Conservation (phyloP, 2,797 vertebrate genomes). For the Neostethus bicornis region DNA sequence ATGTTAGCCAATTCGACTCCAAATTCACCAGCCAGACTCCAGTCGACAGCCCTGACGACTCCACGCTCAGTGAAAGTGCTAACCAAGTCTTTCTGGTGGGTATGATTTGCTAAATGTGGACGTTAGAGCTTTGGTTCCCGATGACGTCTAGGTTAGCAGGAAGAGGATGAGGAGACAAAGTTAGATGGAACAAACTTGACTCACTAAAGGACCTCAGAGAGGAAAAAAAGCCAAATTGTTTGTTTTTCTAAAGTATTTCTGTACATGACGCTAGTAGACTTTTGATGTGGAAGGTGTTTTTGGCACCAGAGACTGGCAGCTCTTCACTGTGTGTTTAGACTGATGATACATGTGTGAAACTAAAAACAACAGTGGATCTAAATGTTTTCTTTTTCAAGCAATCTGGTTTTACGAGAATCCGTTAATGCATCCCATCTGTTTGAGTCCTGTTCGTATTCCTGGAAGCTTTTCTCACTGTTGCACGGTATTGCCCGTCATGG, state of each 20-base stretch:
- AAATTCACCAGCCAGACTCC: constrained; percentile 98
- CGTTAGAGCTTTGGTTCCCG: neutral
- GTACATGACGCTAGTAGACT: too few relatives aligned
- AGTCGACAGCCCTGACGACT: constrained; percentile 96
- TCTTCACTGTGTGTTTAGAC: constrained; percentile 2
- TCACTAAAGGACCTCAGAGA: neutral
- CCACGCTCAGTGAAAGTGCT: constrained; percentile 96
- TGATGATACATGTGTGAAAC: constrained; percentile 25
- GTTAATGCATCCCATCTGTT: constrained; percentile 74
- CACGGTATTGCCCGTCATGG: constrained; percentile 69
- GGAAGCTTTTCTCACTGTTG: constrained; percentile 66
- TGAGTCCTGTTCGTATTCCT: constrained; percentile 61
- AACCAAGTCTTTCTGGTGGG: constrained; percentile 95
- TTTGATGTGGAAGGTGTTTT: too few relatives aligned
- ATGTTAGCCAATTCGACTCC: constrained; percentile 97
- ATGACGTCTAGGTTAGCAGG: neutral
- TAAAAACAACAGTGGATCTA: constrained; percentile 22
- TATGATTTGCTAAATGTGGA: neutral
- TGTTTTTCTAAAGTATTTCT: neutral
- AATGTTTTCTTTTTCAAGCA: constrained; percentile 21
- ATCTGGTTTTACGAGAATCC: constrained; percentile 67
- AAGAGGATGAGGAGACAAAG: too few relatives aligned
- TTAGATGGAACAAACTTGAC: too few relatives aligned
- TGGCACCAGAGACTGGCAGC: too few relatives aligned
- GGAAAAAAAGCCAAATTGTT: too few relatives aligned